Percentiles rank a stretch among this genome's conserved stretches.
These are phyloP conservation scores for Esox lucius DNA, from an alignment of 2,797 vertebrate species.

Conservation along the genomic window DNA sequence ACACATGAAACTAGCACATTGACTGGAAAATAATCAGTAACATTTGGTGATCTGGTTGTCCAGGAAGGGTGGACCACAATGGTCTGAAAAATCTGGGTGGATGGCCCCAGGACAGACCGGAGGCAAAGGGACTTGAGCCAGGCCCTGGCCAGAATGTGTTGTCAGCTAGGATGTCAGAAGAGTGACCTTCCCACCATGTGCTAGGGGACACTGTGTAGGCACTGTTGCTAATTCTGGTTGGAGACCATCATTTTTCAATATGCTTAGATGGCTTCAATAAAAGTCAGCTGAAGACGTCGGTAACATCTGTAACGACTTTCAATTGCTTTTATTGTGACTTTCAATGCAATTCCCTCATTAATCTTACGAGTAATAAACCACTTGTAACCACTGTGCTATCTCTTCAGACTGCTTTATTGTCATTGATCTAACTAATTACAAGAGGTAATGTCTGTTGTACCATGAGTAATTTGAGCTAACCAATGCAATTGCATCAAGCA, in stretches of 20 bases:
- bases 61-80: slow-evolving; percentile 43
- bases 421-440: not conserved
- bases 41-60: slow-evolving; percentile 17
- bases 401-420: slow-evolving; percentile 27
- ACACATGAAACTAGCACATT: not conserved
- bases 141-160: slow-evolving; percentile 61
- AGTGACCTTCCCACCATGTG: slow-evolving; percentile 71
- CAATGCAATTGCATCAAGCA: not conserved
- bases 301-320: not conserved
- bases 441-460: not conserved
- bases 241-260: not conserved
- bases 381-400: slow-evolving; percentile 3
- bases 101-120: slow-evolving; percentile 23
- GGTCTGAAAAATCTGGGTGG: slow-evolving; percentile 19
- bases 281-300: not conserved
- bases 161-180: slow-evolving; percentile 67
- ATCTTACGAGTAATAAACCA: slow-evolving; percentile 27
- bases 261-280: not conserved
- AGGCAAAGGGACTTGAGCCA: slow-evolving; percentile 54
- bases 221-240: not conserved
- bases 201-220: slow-evolving; percentile 37
- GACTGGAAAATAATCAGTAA: not conserved
- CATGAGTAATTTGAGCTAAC: not conserved
- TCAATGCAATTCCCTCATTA: slow-evolving; percentile 12
- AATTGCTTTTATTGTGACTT: not conserved